Conservation (phyloP, 2,113 vertebrate genomes). For the Eudorcas thomsonii region DNA sequence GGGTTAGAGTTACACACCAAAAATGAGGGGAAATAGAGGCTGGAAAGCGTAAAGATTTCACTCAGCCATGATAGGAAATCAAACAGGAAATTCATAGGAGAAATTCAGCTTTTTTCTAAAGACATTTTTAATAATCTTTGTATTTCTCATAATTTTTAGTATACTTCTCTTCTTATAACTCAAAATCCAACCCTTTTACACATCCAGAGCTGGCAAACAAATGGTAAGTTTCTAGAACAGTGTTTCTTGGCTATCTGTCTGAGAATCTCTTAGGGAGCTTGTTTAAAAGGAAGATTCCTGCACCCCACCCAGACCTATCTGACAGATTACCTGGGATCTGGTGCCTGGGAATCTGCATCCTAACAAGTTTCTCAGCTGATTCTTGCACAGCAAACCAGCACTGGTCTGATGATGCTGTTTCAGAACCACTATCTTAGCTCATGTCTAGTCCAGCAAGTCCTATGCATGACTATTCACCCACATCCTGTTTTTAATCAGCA, state of each 20-base stretch:
- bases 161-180: not conserved
- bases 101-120: not conserved
- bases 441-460: not conserved
- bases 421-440: not conserved
- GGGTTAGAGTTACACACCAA: not conserved
- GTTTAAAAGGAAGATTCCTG: not conserved
- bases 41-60: not conserved
- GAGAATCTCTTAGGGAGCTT: not conserved
- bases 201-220: not conserved
- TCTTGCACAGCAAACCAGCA: not conserved
- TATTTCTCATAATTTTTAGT: not conserved
- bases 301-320: not conserved
- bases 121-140: not conserved
- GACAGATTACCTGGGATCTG: not conserved
- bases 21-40: not conserved
- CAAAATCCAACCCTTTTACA: not conserved
- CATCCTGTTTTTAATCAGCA: conserved; percentile 78
- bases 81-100: not conserved
- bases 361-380: not conserved
- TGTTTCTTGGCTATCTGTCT: not conserved
- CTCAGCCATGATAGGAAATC: not conserved
- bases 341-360: not conserved
- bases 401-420: not conserved
- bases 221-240: not conserved
- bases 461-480: conserved; percentile 58